Percentiles rank a stretch among this genome's conserved stretches.
These are phyloP conservation scores for Platysteira castanea DNA, from an alignment of 2,113 vertebrate genomes.

Conservation along the genomic window DNA sequence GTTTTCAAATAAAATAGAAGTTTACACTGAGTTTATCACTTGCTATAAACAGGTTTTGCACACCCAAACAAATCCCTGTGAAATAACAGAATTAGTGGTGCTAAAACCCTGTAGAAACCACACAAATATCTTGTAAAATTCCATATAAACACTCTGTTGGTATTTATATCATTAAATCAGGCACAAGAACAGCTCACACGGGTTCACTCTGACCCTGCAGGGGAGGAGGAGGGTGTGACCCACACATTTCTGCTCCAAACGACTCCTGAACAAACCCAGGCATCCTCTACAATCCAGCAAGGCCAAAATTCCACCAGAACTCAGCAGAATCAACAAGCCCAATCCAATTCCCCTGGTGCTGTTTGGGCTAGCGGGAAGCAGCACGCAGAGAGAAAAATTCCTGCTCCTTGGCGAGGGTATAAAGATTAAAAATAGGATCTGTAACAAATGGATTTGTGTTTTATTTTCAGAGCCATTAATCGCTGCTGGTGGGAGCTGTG, in stretches of 20 bases:
- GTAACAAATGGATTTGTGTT: neutral
- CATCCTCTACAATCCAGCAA: neutral
- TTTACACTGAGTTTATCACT: neutral
- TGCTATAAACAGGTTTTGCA: neutral
- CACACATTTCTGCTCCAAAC: neutral
- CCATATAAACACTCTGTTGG: rapidly evolving
- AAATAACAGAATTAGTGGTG: neutral
- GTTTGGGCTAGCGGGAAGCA: neutral
- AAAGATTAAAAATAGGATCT: constrained; percentile 27
- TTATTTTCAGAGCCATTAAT: constrained; percentile 8
- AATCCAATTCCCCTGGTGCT: neutral
- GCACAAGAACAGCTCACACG: neutral
- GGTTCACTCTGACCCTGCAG: neutral
- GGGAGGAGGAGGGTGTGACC: neutral
- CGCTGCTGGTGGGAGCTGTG: neutral
- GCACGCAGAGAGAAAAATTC: neutral
- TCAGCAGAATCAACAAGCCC: neutral
- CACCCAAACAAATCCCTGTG: neutral
- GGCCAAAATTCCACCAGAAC: neutral
- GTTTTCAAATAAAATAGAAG: neutral
- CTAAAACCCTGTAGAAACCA: rapidly evolving
- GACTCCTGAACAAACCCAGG: neutral
- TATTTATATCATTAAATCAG: neutral
- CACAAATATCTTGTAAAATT: too few relatives aligned
- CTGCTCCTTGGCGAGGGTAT: neutral